Conservation (phyloP, 2,113 vertebrate species). For the Nycticryphes semicollaris region DNA sequence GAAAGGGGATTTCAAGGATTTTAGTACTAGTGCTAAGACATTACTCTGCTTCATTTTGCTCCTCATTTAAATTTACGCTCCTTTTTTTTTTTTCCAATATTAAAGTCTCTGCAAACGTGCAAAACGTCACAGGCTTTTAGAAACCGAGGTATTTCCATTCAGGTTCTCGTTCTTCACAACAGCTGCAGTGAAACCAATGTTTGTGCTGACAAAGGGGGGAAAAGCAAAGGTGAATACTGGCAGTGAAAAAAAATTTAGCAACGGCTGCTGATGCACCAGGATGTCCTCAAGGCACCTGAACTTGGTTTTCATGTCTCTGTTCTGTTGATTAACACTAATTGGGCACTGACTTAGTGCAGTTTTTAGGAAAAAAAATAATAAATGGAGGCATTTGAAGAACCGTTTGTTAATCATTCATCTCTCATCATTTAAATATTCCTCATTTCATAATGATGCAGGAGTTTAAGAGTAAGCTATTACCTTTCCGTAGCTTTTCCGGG, state of each 20-base stretch:
- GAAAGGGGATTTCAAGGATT: not conserved
- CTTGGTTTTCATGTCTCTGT: not conserved
- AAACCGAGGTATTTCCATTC: not conserved
- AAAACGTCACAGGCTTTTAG: not conserved
- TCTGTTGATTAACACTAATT: not conserved
- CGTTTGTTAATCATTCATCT: constrained; percentile 14
- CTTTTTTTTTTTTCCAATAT: not conserved
- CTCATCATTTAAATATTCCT: not conserved
- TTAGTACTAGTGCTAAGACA: not conserved
- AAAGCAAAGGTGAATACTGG: not conserved
- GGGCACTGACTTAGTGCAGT: not conserved
- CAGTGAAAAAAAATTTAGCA: not conserved
- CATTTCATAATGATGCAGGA: not conserved
- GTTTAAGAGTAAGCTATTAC: constrained; percentile 23
- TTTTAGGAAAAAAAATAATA: not conserved
- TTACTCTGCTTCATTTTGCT: not conserved
- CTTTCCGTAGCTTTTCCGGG: not conserved
- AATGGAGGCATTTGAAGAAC: not conserved
- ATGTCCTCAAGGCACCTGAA: not conserved
- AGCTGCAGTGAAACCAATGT: not conserved
- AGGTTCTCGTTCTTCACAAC: not conserved
- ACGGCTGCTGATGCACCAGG: not conserved
- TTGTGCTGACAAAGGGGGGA: not conserved
- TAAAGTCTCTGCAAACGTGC: not conserved
- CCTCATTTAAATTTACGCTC: not conserved